Evolutionary conservation across 2,888 invertebrate species (phyloP).

Genomic region (Latrodectus hesperus): DNA sequence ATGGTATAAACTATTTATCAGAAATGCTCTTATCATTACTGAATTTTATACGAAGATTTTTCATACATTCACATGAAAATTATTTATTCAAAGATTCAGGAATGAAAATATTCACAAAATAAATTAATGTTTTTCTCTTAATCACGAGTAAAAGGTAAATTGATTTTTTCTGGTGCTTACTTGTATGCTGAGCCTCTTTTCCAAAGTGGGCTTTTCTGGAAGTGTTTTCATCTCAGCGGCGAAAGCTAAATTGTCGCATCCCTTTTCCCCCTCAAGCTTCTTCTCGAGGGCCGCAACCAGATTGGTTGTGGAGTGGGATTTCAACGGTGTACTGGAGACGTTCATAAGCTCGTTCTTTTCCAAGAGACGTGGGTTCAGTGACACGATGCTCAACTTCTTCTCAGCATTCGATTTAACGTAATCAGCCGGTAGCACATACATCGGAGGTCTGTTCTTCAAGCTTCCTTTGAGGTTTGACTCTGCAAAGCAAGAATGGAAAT

Average conservation of each 20-base stretch:
- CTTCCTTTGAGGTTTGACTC: constrained; percentile 30
- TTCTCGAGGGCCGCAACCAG: constrained; percentile 43
- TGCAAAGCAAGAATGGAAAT: neutral
- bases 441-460: constrained; percentile 33
- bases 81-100: neutral
- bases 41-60: too few relatives aligned
- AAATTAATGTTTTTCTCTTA: neutral
- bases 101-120: neutral
- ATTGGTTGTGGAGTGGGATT: constrained; percentile 45
- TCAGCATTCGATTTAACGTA: constrained; percentile 57
- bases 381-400: constrained; percentile 38
- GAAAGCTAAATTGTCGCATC: constrained; percentile 44
- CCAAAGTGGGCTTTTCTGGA: constrained; percentile 27
- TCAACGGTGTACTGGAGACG: constrained; percentile 3
- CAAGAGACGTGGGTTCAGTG: constrained; percentile 43
- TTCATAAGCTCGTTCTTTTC: constrained; percentile 55
- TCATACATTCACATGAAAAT: too few relatives aligned
- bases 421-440: constrained; percentile 43
- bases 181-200: constrained; percentile 53
- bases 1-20: too few relatives aligned
- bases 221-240: constrained; percentile 23
- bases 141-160: neutral
- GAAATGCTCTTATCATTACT: too few relatives aligned
- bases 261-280: constrained; percentile 29
- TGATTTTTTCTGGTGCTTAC: neutral